Conservation (phyloP, 1,140 invertebrate species). For the Drosophila ogumai region DNA sequence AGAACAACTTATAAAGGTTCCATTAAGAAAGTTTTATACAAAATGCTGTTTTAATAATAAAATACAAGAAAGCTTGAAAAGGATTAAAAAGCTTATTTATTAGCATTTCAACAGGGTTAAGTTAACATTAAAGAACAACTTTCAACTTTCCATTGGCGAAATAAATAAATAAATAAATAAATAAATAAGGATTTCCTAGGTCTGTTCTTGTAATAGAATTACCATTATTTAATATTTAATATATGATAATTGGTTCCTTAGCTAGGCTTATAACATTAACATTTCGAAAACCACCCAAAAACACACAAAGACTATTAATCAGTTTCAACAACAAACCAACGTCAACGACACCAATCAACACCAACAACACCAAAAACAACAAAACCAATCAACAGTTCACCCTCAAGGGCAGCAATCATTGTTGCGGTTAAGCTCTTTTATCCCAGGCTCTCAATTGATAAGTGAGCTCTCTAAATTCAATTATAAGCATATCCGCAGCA, state of each 20-base stretch:
- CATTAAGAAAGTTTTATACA: not conserved
- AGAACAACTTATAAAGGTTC: not conserved
- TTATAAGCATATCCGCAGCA: conserved; percentile 28
- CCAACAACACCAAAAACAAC: not conserved
- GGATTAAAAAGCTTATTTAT: not conserved
- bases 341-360: not conserved
- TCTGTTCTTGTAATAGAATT: not conserved
- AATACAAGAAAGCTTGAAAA: not conserved
- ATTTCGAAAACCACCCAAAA: not conserved
- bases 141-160: too few relatives aligned
- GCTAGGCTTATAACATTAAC: not conserved
- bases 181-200: not conserved
- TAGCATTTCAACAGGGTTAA: too few relatives aligned
- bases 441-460: conserved; percentile 35
- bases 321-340: not conserved
- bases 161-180: too few relatives aligned
- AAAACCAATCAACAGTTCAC: conserved; percentile 12
- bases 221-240: not conserved
- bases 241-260: not conserved
- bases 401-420: conserved; percentile 20
- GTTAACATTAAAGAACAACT: not conserved
- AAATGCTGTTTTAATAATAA: not conserved
- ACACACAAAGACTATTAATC: conserved; percentile 8
- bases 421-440: conserved; percentile 31
- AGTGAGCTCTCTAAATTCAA: conserved; percentile 48